These are phyloP conservation scores for Chrysopilus asiliformis DNA, from an alignment of 2,888 invertebrate genomes.

Conservation along the genomic window DNA sequence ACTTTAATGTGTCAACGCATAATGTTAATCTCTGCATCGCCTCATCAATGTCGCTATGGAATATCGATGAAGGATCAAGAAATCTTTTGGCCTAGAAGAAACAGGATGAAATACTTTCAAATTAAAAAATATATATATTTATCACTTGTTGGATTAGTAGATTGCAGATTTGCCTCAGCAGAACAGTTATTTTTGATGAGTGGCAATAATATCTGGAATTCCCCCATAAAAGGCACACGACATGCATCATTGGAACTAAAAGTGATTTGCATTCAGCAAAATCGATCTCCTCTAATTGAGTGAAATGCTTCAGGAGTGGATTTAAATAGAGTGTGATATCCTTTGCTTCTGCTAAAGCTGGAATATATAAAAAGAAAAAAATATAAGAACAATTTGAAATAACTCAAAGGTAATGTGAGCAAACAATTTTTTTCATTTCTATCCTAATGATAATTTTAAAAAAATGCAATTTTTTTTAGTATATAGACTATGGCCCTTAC, in stretches of 20 bases:
- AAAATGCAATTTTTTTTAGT: too few relatives aligned
- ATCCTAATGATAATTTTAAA: too few relatives aligned
- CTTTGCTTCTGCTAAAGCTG: slow-evolving; percentile 78
- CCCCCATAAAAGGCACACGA: slow-evolving; percentile 81
- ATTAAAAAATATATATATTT: slow-evolving; percentile 1
- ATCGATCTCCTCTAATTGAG: slow-evolving; percentile 67
- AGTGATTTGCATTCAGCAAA: slow-evolving; percentile 69
- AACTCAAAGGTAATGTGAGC: too few relatives aligned
- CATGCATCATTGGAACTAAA: slow-evolving; percentile 66
- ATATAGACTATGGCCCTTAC: too few relatives aligned
- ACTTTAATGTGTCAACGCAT: slow-evolving; percentile 51
- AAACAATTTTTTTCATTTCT: too few relatives aligned
- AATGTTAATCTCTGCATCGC: slow-evolving; percentile 66
- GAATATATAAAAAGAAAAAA: slow-evolving; percentile 12
- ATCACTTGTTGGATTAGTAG: slow-evolving; percentile 72
- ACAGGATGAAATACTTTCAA: neutral
- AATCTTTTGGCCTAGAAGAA: slow-evolving; percentile 64
- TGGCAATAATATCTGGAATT: slow-evolving; percentile 83
- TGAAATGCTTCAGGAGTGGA: slow-evolving; percentile 68
- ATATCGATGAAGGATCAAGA: slow-evolving; percentile 80
- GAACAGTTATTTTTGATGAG: slow-evolving; percentile 74
- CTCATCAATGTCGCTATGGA: slow-evolving; percentile 91
- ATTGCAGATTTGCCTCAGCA: slow-evolving; percentile 83
- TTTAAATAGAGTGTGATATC: slow-evolving; percentile 79
- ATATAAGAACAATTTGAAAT: neutral